A percentile compares a stretch with the other conserved stretches of the same genome.
These are phyloP conservation scores for Dolichoris vasculosae DNA, from an alignment of 1,140 invertebrate genomes.

Conservation along the genomic window DNA sequence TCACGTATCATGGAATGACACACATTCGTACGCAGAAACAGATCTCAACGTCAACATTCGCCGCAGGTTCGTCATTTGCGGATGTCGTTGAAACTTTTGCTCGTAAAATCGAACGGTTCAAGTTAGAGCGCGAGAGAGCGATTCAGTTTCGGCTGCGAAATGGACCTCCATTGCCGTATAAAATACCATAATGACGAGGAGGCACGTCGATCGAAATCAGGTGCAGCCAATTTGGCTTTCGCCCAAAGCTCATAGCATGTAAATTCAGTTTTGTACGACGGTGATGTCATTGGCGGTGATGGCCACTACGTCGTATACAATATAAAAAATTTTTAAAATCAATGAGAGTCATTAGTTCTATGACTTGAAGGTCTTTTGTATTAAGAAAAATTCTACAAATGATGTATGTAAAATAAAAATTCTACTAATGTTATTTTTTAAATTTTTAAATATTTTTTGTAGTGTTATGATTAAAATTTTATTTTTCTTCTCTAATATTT, in stretches of 20 bases:
- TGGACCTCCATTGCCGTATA: conserved; percentile 55
- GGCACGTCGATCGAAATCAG: conserved; percentile 66
- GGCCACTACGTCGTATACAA: background rate
- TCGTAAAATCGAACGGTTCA: conserved; percentile 65
- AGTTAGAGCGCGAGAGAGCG: conserved; percentile 44
- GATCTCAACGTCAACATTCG: conserved; percentile 52
- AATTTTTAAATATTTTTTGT: too few relatives aligned
- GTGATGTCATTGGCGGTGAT: background rate
- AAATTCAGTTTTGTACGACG: conserved; percentile 36
- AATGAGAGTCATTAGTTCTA: conserved; percentile 6
- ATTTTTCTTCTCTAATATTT: too few relatives aligned
- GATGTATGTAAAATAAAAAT: background rate
- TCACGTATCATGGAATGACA: conserved; percentile 18
- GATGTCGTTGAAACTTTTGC: conserved; percentile 59
- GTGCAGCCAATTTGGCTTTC: conserved; percentile 66
- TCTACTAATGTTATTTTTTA: too few relatives aligned
- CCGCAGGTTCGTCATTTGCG: conserved; percentile 62
- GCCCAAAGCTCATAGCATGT: conserved; percentile 58
- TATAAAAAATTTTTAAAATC: background rate
- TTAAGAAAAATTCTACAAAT: background rate
- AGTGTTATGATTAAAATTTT: too few relatives aligned
- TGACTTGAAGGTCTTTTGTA: background rate
- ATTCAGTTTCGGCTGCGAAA: background rate
- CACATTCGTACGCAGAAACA: background rate
- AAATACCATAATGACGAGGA: conserved; percentile 62